phyloP scores from a whole-genome alignment of 2,113 vertebrate species.

The Plestiodon gilberti region DNA sequence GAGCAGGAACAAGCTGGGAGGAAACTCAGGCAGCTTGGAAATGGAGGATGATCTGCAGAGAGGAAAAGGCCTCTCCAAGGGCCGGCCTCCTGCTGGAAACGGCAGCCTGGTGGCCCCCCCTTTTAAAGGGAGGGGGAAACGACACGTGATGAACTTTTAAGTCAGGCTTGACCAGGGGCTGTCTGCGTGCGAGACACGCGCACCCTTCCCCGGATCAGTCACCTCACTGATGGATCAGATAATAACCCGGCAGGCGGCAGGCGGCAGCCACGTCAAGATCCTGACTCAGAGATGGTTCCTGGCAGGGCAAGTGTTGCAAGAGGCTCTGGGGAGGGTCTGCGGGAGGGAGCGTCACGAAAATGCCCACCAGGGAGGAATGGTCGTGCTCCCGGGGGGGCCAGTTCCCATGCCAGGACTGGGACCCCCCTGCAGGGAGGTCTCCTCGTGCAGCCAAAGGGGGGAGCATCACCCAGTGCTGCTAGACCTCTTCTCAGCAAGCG shows the following conservation, averaged over 20 bases:
- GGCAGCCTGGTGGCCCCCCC: too few relatives aligned
- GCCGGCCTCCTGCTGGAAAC: too few relatives aligned
- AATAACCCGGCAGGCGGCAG: not conserved
- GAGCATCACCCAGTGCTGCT: too few relatives aligned
- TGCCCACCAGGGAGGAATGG: not conserved
- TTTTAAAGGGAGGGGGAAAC: too few relatives aligned
- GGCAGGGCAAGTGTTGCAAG: not conserved
- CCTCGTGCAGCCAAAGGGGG: too few relatives aligned
- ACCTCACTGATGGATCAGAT: not conserved
- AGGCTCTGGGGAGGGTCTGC: not conserved
- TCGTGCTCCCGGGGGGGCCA: not conserved
- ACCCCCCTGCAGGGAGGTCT: not conserved
- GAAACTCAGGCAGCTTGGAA: too few relatives aligned
- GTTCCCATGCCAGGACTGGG: not conserved
- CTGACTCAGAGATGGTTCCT: not conserved
- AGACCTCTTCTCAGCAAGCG: not conserved
- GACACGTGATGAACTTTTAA: too few relatives aligned
- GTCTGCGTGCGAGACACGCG: not conserved
- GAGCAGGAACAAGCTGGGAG: too few relatives aligned
- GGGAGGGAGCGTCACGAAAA: not conserved
- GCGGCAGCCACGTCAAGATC: not conserved
- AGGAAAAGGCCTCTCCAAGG: too few relatives aligned
- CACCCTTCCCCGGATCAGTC: not conserved
- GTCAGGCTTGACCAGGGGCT: too few relatives aligned
- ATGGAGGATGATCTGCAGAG: too few relatives aligned